Evolutionary conservation across 2,113 vertebrate species (phyloP).

Genomic region (Pyrgilauda ruficollis): DNA sequence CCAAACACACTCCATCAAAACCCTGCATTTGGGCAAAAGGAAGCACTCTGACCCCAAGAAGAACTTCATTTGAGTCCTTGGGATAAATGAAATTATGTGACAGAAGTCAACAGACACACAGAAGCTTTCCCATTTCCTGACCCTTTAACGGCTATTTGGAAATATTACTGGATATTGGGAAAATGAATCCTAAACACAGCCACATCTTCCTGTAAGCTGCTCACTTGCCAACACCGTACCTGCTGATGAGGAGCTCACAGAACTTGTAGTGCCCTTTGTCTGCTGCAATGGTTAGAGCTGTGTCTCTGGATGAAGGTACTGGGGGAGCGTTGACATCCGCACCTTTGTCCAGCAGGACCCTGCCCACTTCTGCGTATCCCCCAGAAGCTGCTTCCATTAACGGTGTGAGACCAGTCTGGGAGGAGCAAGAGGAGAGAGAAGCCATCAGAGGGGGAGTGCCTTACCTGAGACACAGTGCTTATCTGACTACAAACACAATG

Average conservation of each 20-base stretch:
- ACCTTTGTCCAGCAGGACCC: constrained; percentile 96
- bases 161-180: fast-evolving
- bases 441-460: neutral
- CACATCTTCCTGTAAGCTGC: fast-evolving
- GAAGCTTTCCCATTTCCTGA: neutral
- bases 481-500: neutral
- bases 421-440: neutral
- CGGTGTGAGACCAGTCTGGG: constrained; percentile 93
- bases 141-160: fast-evolving
- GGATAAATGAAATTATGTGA: neutral
- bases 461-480: neutral
- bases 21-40: neutral
- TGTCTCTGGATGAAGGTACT: constrained; percentile 96
- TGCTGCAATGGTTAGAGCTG: constrained; percentile 96
- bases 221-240: constrained; percentile 66
- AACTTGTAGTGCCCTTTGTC: constrained; percentile 99
- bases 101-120: neutral
- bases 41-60: neutral
- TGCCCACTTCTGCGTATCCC: constrained; percentile 95
- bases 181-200: neutral
- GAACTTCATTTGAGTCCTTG: fast-evolving
- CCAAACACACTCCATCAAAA: neutral
- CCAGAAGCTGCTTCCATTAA: constrained; percentile 99
- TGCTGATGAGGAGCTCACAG: constrained; percentile 98
- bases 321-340: constrained; percentile 98